Conservation (phyloP, 2,797 vertebrate species). For the Acipenser transmontanus region DNA sequence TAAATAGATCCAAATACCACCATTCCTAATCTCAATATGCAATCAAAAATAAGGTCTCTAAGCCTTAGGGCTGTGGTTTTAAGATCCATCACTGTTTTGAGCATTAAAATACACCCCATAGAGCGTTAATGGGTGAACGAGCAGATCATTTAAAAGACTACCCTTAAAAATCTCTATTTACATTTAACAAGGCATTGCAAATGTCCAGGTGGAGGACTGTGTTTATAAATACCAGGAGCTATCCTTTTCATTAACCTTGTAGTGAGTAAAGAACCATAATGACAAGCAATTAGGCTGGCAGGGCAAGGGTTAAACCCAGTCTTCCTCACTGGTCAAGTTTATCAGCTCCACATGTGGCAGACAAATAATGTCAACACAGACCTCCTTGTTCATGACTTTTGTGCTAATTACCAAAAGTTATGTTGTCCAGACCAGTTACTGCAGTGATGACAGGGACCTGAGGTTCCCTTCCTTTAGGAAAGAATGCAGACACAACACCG, state of each 20-base stretch:
- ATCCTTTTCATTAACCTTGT: background rate
- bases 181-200: background rate
- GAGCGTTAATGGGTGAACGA: no score
- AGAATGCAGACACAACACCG: slow-evolving; percentile 8
- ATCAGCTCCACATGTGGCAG: slow-evolving; percentile 14
- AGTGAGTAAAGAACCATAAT: background rate
- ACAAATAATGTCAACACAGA: slow-evolving; percentile 17
- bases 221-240: slow-evolving; percentile 11
- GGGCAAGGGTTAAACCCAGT: slow-evolving; percentile 19
- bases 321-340: slow-evolving; percentile 12
- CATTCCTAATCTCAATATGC: no score
- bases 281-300: slow-evolving; percentile 10
- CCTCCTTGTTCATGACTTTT: slow-evolving; percentile 14
- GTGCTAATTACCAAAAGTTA: slow-evolving; percentile 9
- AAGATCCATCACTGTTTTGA: no score
- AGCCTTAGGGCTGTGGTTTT: no score
- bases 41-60: no score
- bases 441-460: slow-evolving; percentile 8
- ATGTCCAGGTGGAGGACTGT: background rate
- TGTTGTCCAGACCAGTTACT: slow-evolving; percentile 16
- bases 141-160: no score
- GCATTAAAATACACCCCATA: no score
- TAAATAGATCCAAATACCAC: no score
- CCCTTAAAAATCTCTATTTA: no score
- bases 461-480: background rate